Percentiles rank a stretch among this genome's conserved stretches.
phyloP scores from a whole-genome alignment of 2,888 invertebrate species.

The Ormyrus rosae region DNA sequence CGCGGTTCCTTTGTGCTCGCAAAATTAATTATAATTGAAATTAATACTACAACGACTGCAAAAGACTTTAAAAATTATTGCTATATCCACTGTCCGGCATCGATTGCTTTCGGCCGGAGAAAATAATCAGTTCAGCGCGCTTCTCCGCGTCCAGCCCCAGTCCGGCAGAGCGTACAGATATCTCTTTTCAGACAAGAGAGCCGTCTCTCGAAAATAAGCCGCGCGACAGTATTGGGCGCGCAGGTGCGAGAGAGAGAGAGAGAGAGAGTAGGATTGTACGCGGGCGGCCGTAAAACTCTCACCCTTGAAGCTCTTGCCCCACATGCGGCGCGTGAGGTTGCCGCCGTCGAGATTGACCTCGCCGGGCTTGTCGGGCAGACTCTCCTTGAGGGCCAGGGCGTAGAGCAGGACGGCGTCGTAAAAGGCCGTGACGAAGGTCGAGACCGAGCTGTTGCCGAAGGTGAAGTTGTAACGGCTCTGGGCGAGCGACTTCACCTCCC shows the following conservation, averaged over 20 bases:
- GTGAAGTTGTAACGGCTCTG: constrained; percentile 84
- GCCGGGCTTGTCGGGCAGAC: constrained; percentile 77
- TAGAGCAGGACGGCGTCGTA: constrained; percentile 97
- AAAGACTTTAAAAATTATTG: too few relatives aligned
- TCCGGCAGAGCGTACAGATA: neutral
- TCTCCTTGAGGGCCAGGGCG: constrained; percentile 93
- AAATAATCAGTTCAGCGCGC: too few relatives aligned
- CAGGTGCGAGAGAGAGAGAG: too few relatives aligned
- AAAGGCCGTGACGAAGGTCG: constrained; percentile 95
- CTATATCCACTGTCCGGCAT: too few relatives aligned
- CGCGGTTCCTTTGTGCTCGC: too few relatives aligned
- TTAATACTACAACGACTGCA: too few relatives aligned
- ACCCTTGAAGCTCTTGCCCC: constrained; percentile 92
- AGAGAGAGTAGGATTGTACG: neutral
- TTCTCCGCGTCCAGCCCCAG: too few relatives aligned
- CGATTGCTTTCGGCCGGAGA: too few relatives aligned
- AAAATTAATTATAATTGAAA: too few relatives aligned
- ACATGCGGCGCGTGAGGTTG: constrained; percentile 90
- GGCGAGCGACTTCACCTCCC: constrained; percentile 83
- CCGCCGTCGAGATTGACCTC: constrained; percentile 84
- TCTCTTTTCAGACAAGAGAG: neutral
- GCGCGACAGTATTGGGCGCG: too few relatives aligned
- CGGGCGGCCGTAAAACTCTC: constrained; percentile 54
- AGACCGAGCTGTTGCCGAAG: constrained; percentile 86
- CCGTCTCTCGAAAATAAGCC: too few relatives aligned